Evolutionary conservation across 2,113 vertebrate genomes (phyloP), one percentile per base, ranked within the genome.

Genomic region (Globicephala melas): DNA sequence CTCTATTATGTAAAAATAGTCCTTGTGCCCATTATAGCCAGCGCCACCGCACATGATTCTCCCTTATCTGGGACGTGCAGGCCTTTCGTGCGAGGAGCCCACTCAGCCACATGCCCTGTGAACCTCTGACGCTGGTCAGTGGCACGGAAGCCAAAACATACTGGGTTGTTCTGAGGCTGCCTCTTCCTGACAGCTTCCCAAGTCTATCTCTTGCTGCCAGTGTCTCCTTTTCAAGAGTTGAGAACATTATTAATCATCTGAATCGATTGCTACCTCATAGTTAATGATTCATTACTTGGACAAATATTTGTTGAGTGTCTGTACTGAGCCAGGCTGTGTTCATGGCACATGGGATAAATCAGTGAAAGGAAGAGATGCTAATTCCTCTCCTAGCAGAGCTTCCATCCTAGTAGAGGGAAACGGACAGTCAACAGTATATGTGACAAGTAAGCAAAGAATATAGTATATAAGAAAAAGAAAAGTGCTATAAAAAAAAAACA

Each of bases 31-130:
- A 83, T 82, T 38, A 38, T 53, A 96, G 82, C 98, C 97, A 86
- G 92, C 62, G 87, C 91, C 0, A 0, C 87, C 12, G 80, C 98
- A 97, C 97, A 97, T 96, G 97, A 97, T 83, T 89, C 92, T 94
- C 97, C 79, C 97, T 98, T 98, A 98, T 98, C 98, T 98, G 8
- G 0, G 93, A 92, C 96, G 67, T n/a, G 93, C 98, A 98, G 97
- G 80, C 94, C 89, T 90, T 90, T 98, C 95, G 23, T 74, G 60
- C 90, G 81, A 73, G 36, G 50, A 91, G 85, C 44, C 77, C 96
- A 89, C 91, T 86, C 79, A 94, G 95, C 97, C 95, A 83, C 93
- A 95, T 41, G 50, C 91, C 95, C 96, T 0, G 1, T 97, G 98
- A 98, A 98, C 97, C 95, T 98, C 96, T 98, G 96, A 94, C 94